phyloP scores from a whole-genome alignment of 2,888 invertebrate genomes.

The Thymelicus lineola region DNA sequence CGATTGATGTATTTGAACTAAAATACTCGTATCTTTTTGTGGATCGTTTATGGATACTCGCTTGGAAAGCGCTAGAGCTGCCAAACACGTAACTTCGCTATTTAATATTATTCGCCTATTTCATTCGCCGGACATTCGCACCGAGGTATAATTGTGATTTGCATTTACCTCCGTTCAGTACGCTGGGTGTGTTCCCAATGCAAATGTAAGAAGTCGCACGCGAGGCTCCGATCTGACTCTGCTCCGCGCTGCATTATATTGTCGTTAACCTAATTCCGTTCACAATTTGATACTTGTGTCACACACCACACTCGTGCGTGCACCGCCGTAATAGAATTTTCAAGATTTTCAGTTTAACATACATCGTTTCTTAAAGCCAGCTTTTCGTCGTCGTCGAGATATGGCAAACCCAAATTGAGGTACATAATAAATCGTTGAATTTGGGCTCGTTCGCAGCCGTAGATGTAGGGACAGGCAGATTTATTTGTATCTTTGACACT shows the following conservation, averaged over 20 bases:
- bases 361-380: constrained; percentile 24
- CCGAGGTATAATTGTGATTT: too few species aligned
- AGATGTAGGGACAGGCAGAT: constrained; percentile 45
- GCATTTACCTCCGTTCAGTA: too few species aligned
- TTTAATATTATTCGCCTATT: not conserved
- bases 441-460: constrained; percentile 34
- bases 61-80: too few species aligned
- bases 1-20: too few species aligned
- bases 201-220: constrained; percentile 38
- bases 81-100: too few species aligned
- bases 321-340: too few species aligned
- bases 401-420: constrained; percentile 40
- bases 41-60: too few species aligned
- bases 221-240: constrained; percentile 38
- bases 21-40: too few species aligned
- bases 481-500: constrained; percentile 74
- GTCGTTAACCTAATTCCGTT: constrained; percentile 48
- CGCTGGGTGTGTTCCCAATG: not conserved
- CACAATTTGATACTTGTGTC: not conserved
- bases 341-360: too few species aligned
- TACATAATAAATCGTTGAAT: constrained; percentile 37
- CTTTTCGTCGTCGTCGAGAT: too few species aligned
- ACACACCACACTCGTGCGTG: too few species aligned
- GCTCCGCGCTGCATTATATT: constrained; percentile 45
- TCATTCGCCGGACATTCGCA: not conserved